Conservation (phyloP, 2,888 invertebrate species). For the Tolmerus cingulatus region DNA sequence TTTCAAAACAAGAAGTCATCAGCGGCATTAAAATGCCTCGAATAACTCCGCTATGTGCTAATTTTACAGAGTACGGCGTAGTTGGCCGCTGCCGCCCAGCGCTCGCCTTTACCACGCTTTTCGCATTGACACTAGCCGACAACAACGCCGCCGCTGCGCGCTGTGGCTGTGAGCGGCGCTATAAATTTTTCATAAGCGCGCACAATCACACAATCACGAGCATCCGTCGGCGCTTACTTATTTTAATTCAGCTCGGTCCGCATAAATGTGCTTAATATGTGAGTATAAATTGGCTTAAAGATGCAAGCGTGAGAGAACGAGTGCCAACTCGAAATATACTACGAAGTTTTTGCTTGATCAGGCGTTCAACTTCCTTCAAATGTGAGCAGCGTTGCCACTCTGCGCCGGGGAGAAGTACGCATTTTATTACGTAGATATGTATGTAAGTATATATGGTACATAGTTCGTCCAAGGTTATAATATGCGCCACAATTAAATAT, state of each 20-base stretch:
- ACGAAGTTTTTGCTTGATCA: slow-evolving; percentile 25
- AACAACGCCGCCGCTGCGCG: not conserved
- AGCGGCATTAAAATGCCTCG: slow-evolving; percentile 39
- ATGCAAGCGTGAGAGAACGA: slow-evolving; percentile 11
- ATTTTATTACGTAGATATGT: not conserved
- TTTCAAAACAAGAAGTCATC: slow-evolving; percentile 25
- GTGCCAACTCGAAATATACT: slow-evolving; percentile 8
- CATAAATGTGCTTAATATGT: not conserved
- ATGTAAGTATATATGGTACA: no score
- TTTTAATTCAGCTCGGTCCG: not conserved
- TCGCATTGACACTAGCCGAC: not conserved
- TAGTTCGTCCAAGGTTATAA: slow-evolving; percentile 7
- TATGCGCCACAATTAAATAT: slow-evolving; percentile 4
- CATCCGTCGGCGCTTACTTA: slow-evolving; percentile 7
- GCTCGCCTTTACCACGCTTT: not conserved
- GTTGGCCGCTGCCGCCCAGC: not conserved
- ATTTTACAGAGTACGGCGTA: slow-evolving; percentile 44
- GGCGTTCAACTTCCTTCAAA: slow-evolving; percentile 19
- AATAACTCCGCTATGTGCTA: slow-evolving; percentile 42
- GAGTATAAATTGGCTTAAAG: slow-evolving; percentile 9
- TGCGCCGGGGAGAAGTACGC: not conserved
- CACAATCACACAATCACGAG: not conserved
- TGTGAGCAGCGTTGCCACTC: slow-evolving; percentile 1
- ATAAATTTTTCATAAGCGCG: slow-evolving; percentile 15
- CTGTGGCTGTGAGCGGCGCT: slow-evolving; percentile 5